These are phyloP conservation scores for Dioctria rufipes DNA, from an alignment of 2,888 invertebrate species.

Conservation along the genomic window DNA sequence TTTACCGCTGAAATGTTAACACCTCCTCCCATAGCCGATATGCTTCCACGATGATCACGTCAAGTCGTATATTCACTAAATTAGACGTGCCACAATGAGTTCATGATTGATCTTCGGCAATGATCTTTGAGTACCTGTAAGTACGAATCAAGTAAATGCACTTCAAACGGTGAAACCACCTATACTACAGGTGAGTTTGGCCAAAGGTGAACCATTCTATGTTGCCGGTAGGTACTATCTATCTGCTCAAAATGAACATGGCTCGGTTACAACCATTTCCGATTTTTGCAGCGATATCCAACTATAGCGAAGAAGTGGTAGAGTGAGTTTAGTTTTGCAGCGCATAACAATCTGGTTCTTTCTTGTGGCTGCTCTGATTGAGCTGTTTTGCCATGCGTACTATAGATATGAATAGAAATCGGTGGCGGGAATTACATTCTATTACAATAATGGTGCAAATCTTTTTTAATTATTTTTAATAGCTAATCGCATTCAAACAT, in stretches of 20 bases:
- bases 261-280: constrained; percentile 16
- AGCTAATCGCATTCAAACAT: no score
- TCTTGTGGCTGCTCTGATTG: constrained; percentile 25
- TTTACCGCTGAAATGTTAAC: constrained; percentile 47
- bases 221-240: constrained; percentile 9
- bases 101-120: constrained; percentile 54
- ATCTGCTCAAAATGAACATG: background rate
- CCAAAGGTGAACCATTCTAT: background rate
- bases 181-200: constrained; percentile 33
- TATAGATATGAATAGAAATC: constrained; percentile 25
- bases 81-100: constrained; percentile 56
- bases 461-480: background rate
- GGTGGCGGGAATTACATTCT: background rate
- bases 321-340: background rate
- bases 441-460: background rate
- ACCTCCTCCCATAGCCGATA: constrained; percentile 54
- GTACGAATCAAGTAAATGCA: constrained; percentile 43
- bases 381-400: constrained; percentile 37
- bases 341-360: no score
- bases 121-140: constrained; percentile 35
- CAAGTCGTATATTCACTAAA: constrained; percentile 53
- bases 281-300: constrained; percentile 38
- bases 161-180: constrained; percentile 4
- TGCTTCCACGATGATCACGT: constrained; percentile 39
- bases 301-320: background rate